Evolutionary conservation across 2,797 vertebrate species (phyloP).

Genomic region (Babyrousa celebensis): DNA sequence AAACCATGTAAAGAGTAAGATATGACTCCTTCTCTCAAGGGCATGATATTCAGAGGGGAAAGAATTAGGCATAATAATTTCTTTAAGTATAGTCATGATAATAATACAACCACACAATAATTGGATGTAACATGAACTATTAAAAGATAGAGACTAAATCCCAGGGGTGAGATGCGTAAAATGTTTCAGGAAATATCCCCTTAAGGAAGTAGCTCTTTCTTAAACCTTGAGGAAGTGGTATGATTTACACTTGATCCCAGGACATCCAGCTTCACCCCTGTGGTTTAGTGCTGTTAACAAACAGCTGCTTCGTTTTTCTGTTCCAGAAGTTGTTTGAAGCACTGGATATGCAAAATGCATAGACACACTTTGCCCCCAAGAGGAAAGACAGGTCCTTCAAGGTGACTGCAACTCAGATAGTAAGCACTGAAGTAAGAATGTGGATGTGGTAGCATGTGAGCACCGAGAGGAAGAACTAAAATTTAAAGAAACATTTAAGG

Average conservation of each 20-base stretch:
- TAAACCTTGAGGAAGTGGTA: background rate
- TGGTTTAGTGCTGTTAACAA: background rate
- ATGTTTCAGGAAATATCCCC: background rate
- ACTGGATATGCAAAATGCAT: background rate
- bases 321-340: background rate
- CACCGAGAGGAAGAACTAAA: background rate
- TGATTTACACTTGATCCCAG: background rate
- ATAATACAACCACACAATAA: background rate
- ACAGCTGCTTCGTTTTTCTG: background rate
- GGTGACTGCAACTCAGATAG: background rate
- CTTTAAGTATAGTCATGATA: background rate
- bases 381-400: constrained; percentile 1
- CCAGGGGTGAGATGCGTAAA: background rate
- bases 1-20: background rate
- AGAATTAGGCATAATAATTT: background rate
- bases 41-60: background rate
- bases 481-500: background rate
- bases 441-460: background rate
- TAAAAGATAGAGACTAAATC: background rate
- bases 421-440: background rate
- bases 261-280: background rate
- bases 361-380: background rate
- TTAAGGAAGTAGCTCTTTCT: background rate
- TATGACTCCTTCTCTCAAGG: background rate
- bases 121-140: background rate